These are phyloP conservation scores for Pterostichus madidus DNA, from an alignment of 2,888 invertebrate species.

Conservation along the genomic window DNA sequence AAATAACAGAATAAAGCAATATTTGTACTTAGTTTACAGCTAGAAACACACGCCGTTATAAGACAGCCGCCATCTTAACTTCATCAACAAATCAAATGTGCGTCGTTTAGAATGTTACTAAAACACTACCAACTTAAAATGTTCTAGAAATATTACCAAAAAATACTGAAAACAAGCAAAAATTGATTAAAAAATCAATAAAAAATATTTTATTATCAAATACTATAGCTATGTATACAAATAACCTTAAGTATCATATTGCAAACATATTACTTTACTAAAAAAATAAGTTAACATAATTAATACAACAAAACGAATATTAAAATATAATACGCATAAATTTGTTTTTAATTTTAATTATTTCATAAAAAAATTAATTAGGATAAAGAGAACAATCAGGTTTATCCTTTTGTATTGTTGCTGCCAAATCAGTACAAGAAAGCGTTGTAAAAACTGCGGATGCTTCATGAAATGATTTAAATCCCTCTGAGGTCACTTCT, in stretches of 20 bases:
- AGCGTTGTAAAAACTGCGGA: conserved; percentile 79
- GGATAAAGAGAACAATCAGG: conserved; percentile 60
- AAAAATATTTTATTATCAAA: conserved; percentile 47
- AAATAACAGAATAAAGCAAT: conserved; percentile 8
- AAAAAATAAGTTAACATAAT: conserved; percentile 64
- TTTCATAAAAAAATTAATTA: conserved; percentile 31
- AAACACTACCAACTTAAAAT: neutral
- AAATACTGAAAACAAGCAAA: too few species aligned
- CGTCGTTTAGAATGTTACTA: neutral
- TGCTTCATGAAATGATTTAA: conserved; percentile 76
- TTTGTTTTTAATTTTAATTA: neutral
- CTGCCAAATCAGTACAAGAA: conserved; percentile 75
- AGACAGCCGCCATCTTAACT: conserved; percentile 15
- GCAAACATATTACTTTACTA: conserved; percentile 34
- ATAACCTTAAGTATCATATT: conserved; percentile 55
- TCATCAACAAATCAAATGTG: neutral
- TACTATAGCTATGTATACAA: conserved; percentile 50
- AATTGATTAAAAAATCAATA: conserved; percentile 6
- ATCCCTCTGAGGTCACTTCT: conserved; percentile 72
- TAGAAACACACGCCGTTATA: conserved; percentile 31
- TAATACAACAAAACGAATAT: conserved; percentile 65
- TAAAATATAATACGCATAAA: conserved; percentile 65
- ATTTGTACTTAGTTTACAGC: conserved; percentile 29
- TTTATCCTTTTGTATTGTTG: conserved; percentile 54
- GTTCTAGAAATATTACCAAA: too few species aligned